Conservation (phyloP, 2,888 invertebrate genomes). For the Eulithis testata region DNA sequence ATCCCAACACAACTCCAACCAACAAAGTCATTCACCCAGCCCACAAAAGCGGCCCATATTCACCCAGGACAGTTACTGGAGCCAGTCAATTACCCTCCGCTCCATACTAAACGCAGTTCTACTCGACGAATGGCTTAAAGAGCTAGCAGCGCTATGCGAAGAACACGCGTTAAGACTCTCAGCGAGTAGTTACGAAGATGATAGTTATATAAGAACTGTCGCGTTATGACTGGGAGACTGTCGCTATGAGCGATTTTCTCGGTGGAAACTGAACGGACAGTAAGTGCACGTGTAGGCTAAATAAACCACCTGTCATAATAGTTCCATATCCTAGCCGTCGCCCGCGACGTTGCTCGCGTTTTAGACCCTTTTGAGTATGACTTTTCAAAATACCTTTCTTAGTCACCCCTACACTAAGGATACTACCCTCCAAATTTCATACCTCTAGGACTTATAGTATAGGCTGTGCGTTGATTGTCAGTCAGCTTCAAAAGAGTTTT, state of each 20-base stretch:
- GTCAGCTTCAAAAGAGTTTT: too few species aligned
- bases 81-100: constrained; percentile 72
- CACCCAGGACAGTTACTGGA: constrained; percentile 78
- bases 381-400: too few species aligned
- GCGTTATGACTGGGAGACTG: constrained; percentile 72
- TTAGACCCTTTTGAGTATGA: too few species aligned
- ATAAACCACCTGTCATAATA: not conserved
- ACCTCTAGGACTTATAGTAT: too few species aligned
- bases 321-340: too few species aligned
- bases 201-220: constrained; percentile 67
- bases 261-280: constrained; percentile 4
- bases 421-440: too few species aligned
- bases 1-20: constrained; percentile 49
- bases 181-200: constrained; percentile 66
- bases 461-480: too few species aligned
- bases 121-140: constrained; percentile 97
- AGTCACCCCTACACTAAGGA: too few species aligned
- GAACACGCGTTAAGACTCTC: constrained; percentile 91
- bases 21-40: constrained; percentile 44
- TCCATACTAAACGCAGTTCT: constrained; percentile 89
- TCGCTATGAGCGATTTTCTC: constrained; percentile 3
- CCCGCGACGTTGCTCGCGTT: too few species aligned
- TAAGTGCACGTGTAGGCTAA: not conserved
- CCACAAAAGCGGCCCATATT: constrained; percentile 64
- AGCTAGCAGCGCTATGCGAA: constrained; percentile 96